Base-by-base conservation (phyloP, 1,140 invertebrate genomes). In the Archegozetes longisetosus region DNA sequence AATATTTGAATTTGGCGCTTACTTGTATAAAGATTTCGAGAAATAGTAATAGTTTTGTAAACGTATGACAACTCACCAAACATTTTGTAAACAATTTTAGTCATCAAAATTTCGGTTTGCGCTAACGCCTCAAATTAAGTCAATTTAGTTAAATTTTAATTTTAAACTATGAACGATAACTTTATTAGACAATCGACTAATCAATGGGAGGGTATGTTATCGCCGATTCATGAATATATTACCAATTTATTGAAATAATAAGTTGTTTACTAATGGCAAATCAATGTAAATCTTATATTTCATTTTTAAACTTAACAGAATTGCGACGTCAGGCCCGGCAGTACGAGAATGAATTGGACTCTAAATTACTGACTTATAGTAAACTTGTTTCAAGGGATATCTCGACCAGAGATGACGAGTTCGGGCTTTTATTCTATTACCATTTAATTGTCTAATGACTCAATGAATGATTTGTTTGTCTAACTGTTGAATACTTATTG, bases 261-360 rank as follows among this genome's bases (percentile, higher is more conserved):
- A 26, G 17, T 24, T n/a, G n/a, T n/a, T n/a, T n/a, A n/a, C n/a
- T n/a, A n/a, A n/a, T n/a, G n/a, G n/a, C n/a, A n/a, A n/a, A n/a
- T 60, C 24, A 40, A 49, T 52, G 9, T 32, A 17, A n/a, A 2
- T 17, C 53, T 29, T 26, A 23, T 28, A n/a, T 27, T 24, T 2
- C 28, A 3, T 52, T 22, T 28, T 32, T 20, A 53, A 3, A 24
- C n/a, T 64, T 64, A 9, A 6, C 67, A 95, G 93, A 93, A 74
- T 74, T 96, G 50, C 77, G 91, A 51, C 93, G 93, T 70, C 86
- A 93, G 73, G 92, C 93, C 0, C 76, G 93, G 61, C 82, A 86
- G 62, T 73, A 96, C 26, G 94, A 97, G 77, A 96, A 94, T 80
- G 92, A 96, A 71, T 91, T 97, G 63, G 93, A 97, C 74, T 76